Evolutionary conservation across 2,113 vertebrate genomes (phyloP), one percentile per base, ranked within the genome.

Genomic region (Passer domesticus): DNA sequence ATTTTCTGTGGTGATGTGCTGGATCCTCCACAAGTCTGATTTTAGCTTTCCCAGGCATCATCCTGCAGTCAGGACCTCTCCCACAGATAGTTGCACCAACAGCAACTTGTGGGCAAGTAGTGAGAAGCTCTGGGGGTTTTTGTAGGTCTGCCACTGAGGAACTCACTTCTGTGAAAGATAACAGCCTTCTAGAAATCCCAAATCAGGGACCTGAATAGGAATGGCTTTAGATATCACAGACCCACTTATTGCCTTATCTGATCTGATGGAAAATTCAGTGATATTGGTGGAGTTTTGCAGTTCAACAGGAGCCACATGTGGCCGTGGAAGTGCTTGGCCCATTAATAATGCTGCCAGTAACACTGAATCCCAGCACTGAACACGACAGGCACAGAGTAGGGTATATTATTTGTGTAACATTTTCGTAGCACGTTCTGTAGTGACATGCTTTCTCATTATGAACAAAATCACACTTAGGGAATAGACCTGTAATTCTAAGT

Each of bases 321-420:
- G 35, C 74, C 50, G 35, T 39, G 75, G 28, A 83, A 66, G 33
- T 53, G 15, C 24, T 81, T 83, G 50, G 59, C 56, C 75, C 56
- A 7, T 81, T 92, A 86, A 9, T 63, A 63, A 67, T 68, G 33
- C 46, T 58, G 22, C 47, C 64, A 35, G 41, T 37, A 37, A 43
- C 15, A 31, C 0, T 59, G 47, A 67, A 41, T 78, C 47, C 33
- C n/a, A 74, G 16, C 47, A 50, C 27, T n/a, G 77, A 87, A 25
- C 2, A 5, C 6, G 1, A 13, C 7, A 80, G 62, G n/a, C 8
- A 18, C 11, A 17, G 6, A 58, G 15, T 2, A 30, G 19, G 3
- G 0, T 41, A 20, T 44, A 31, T 55, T n/a, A 33, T 30, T 72
- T 52, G 10, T 62, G 62, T 33, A 67, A 83, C 9, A 8, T 24